Conservation (phyloP, 2,113 vertebrate species). For the Phainopepla nitens region DNA sequence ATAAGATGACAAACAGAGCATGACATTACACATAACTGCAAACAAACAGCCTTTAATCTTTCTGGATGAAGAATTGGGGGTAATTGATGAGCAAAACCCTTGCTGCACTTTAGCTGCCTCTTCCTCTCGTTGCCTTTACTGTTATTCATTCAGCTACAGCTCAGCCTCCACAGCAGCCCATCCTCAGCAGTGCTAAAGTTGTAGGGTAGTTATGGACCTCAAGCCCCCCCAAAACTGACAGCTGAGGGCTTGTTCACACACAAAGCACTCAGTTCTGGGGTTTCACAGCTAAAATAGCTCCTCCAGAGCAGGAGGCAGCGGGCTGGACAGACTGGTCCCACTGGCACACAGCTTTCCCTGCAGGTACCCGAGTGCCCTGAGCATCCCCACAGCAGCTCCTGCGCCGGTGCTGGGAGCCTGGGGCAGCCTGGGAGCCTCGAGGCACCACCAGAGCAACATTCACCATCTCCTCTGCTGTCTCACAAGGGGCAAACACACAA, state of each 20-base stretch:
- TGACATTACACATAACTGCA: conserved; percentile 52
- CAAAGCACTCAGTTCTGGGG: background rate
- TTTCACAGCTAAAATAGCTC: background rate
- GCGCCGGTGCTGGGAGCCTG: rapidly evolving
- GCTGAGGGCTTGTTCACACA: background rate
- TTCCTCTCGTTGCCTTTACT: background rate
- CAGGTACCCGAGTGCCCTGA: background rate
- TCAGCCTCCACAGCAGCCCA: rapidly evolving
- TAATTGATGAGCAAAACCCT: conserved; percentile 11
- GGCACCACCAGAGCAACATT: background rate
- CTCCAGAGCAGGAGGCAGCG: background rate
- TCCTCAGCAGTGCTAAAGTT: background rate
- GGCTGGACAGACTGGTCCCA: background rate
- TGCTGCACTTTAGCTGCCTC: background rate
- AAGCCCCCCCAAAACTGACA: background rate
- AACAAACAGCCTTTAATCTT: conserved; percentile 56
- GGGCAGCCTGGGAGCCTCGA: background rate
- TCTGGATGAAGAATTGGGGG: conserved; percentile 10
- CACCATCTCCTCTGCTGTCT: background rate
- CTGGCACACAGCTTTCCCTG: background rate
- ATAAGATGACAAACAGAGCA: conserved; percentile 65
- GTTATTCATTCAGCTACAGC: rapidly evolving
- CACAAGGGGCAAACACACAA: background rate
- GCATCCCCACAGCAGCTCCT: background rate
- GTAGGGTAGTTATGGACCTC: background rate